Evolutionary conservation across 2,113 vertebrate genomes (phyloP), one percentile per base, ranked within the genome.

Genomic region (Centropristis striata): DNA sequence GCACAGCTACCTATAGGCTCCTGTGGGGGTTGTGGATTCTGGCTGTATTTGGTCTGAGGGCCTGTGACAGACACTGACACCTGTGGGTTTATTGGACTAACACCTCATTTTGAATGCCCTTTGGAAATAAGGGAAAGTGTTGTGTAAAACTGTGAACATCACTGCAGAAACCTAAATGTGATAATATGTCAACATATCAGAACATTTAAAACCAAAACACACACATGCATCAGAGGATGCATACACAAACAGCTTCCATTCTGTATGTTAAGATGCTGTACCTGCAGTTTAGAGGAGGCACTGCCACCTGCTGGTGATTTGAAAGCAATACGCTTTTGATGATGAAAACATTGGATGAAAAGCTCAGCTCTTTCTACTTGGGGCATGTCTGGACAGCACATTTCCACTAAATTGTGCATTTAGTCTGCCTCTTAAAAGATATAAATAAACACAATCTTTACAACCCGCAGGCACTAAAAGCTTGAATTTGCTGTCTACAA

Each of bases 21-120:
- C 21, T 21, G 66, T 10, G 60, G 75, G 55, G 77, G 59, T 14
- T 54, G 58, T 55, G 68, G 7, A 39, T 41, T 80, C 75, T 65
- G 75, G 75, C 86, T 90, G 77, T 87, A 90, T 94, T 93, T 92
- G 88, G 90, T 78, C 79, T 80, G 42, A 16, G 42, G 21, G 28
- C 14, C 58, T 60, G 84, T 94, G 90, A 92, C 86, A 77, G 90
- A 94, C 87, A 90, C 78, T 28, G 77, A 83, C 90, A 94, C 88
- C 86, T 93, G 91, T 63, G 73, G 58, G 74, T 86, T 88, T 77
- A 90, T 87, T 86, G 69, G 78, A 41, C 28, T 44, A 41, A 49
- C 58, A 64, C 71, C 46, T 81, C 47, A 70, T 81, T 75, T 70
- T 84, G 37, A 75, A 79, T 80, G 76, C 44, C 77, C 66, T 87